Conservation (phyloP, 2,797 vertebrate species). For the Chloroceryle amazona region DNA sequence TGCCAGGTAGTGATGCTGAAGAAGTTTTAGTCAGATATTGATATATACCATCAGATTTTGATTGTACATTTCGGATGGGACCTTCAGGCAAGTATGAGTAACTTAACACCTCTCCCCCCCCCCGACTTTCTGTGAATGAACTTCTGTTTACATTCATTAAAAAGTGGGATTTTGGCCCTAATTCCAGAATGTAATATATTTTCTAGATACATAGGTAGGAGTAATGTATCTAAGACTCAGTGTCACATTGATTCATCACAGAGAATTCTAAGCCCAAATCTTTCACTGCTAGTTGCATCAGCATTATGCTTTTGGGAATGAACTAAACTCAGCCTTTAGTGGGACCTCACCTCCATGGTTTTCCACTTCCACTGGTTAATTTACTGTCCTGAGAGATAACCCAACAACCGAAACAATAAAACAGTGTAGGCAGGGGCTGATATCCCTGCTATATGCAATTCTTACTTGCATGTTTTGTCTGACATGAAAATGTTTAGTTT, state of each 20-base stretch:
- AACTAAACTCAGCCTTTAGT: no score
- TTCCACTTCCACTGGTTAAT: no score
- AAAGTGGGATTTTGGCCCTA: no score
- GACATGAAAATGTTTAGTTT: neutral
- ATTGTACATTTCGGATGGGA: neutral
- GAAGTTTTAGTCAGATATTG: neutral
- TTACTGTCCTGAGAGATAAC: no score
- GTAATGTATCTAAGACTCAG: no score
- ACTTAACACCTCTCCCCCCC: neutral
- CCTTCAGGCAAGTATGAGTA: neutral
- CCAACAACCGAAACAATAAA: neutral
- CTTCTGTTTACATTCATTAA: neutral
- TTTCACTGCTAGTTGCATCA: no score
- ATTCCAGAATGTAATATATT: no score
- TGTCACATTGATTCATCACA: no score
- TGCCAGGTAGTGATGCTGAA: neutral
- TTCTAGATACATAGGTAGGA: no score
- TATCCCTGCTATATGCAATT: neutral
- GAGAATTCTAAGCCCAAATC: no score
- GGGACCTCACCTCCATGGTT: no score
- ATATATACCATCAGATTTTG: neutral
- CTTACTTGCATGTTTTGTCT: neutral
- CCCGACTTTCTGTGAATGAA: neutral
- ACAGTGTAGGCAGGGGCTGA: neutral
- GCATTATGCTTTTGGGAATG: no score